Percentiles rank a stretch among this genome's conserved stretches.
Conservation (phyloP, 2,888 invertebrate species). For the Pseudococcus jackbeardsleyi region DNA sequence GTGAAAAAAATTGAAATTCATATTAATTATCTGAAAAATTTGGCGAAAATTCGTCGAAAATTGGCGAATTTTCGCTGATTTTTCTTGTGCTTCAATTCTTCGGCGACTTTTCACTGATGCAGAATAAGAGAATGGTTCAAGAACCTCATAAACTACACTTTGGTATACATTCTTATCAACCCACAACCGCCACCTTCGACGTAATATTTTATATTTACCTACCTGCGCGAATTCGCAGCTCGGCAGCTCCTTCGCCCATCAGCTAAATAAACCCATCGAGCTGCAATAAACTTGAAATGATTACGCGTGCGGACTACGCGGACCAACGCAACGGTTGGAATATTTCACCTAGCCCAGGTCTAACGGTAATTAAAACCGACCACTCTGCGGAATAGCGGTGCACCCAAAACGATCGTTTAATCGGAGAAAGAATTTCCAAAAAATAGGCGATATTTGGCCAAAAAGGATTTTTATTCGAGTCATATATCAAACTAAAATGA, state of each 20-base stretch:
- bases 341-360: not conserved
- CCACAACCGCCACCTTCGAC: too few species aligned
- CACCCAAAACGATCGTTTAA: conserved; percentile 16
- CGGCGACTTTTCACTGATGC: too few species aligned
- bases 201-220: not conserved
- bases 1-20: too few species aligned
- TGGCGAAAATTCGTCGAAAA: too few species aligned
- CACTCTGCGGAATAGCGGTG: not conserved
- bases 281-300: not conserved
- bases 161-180: not conserved
- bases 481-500: conserved; percentile 45
- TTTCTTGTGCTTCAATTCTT: too few species aligned
- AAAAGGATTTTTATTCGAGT: conserved; percentile 20
- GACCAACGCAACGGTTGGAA: not conserved
- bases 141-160: not conserved
- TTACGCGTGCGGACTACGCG: not conserved
- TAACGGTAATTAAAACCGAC: not conserved
- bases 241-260: too few species aligned
- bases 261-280: too few species aligned
- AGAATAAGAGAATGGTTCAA: not conserved
- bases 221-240: not conserved
- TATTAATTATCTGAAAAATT: too few species aligned
- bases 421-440: not conserved
- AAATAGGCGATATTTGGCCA: not conserved
- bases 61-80: too few species aligned